Conservation (phyloP, 2,797 vertebrate species). For the Oreochromis grahami region DNA sequence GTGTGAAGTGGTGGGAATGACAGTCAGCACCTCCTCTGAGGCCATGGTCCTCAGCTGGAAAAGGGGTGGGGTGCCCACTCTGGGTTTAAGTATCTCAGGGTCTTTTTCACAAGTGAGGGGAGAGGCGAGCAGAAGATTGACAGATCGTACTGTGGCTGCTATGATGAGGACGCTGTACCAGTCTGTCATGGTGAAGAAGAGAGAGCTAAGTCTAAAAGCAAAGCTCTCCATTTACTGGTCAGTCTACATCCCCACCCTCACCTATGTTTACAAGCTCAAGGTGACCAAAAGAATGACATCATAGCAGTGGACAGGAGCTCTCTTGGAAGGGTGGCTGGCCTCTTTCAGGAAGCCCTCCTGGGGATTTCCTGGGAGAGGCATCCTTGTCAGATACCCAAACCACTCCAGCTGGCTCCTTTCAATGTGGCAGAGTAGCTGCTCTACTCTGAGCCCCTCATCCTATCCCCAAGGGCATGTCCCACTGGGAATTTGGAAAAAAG, state of each 20-base stretch:
- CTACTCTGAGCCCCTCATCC: not conserved
- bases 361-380: not conserved
- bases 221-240: not conserved
- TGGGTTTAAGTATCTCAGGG: not conserved
- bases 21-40: not conserved
- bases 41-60: not conserved
- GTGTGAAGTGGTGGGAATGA: not conserved
- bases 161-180: not conserved
- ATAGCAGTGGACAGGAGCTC: not conserved
- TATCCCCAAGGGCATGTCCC: not conserved
- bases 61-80: not conserved
- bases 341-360: rapidly evolving
- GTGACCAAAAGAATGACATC: not conserved
- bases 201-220: not conserved
- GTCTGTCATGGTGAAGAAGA: too few species aligned
- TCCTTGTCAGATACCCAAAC: not conserved
- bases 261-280: not conserved
- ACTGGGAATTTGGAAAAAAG: not conserved
- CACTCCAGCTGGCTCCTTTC: not conserved
- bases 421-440: not conserved
- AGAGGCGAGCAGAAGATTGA: not conserved
- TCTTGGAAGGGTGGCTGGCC: not conserved
- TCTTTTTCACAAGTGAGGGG: rapidly evolving
- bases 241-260: not conserved
- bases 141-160: not conserved